Evolutionary conservation across 2,888 invertebrate genomes (phyloP), one percentile per base, ranked within the genome.

Genomic region (Drosophila affinis): DNA sequence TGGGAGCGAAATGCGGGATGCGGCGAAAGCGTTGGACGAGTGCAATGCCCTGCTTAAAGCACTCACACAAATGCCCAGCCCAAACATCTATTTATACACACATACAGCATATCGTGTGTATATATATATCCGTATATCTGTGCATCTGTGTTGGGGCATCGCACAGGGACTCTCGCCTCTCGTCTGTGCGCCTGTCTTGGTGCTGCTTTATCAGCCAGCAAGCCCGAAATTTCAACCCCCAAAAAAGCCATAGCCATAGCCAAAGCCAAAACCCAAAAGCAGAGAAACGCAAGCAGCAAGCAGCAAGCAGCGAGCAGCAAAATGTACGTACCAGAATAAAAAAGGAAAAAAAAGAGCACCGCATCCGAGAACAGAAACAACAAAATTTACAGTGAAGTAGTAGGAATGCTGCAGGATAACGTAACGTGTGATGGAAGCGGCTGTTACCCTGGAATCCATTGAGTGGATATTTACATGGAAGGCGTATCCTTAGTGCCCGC

Each of bases 31-130:
- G 39, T 54, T 64, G 64, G 57, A 57, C 34, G 88, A 83, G 87
- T 87, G 89, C 87, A 87, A 86, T 87, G 87, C 89, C 87, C 87
- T 87, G 89, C 86, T 87, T 87, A 89, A 77, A 73, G 69, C 68
- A 58, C 64, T 54, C 52, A 53, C 47, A 56, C 49, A 71, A n/a
- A 53, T 34, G 58, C 49, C 57, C 12, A 61, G 29, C 39, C 49
- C 57, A n/a, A 61, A 24, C 39, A 39, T 7, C 39, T 34, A 34
- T 21, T 21, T 21, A 21, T 21, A 21, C 21, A 21, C 21, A 21
- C 21, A 21, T 3, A 21, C 3, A 21, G 21, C 21, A 21, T 34
- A 32, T 32, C 32, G 10, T 12, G 34, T n/a, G 12, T n/a, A 7
- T 39, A 39, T 14, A 39, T 7, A 14, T 14, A 12, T 39, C 2